Evolutionary conservation across 2,888 invertebrate genomes (phyloP).

Genomic region (Conops quadrifasciatus): DNA sequence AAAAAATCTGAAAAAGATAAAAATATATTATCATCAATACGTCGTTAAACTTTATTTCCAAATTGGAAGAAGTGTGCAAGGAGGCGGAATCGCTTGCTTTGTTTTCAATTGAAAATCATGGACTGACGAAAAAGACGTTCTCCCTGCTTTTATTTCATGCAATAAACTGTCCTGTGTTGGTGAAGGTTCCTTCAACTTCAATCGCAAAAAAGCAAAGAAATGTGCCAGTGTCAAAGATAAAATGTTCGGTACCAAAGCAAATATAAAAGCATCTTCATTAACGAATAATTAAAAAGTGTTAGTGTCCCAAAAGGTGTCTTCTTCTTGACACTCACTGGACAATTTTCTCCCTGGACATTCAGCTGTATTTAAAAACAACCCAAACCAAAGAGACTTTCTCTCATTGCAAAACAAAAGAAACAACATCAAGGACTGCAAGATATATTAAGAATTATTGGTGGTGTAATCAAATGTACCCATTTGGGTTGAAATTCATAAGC

Average conservation of each 20-base stretch:
- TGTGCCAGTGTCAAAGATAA: constrained; percentile 34
- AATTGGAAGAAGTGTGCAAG: constrained; percentile 32
- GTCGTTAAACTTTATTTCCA: constrained; percentile 40
- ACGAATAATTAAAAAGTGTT: constrained; percentile 27
- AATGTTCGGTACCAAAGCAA: too few species aligned
- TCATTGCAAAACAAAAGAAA: not conserved
- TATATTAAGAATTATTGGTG: constrained; percentile 22
- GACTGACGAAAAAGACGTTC: constrained; percentile 37
- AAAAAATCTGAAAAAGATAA: constrained; percentile 20
- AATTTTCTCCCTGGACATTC: constrained; percentile 15
- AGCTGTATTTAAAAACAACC: constrained; percentile 7
- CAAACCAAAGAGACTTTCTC: not conserved
- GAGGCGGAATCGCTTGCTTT: constrained; percentile 31
- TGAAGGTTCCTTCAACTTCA: constrained; percentile 24
- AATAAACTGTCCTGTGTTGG: constrained; percentile 36
- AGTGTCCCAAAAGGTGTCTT: constrained; percentile 20
- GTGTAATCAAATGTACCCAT: not conserved
- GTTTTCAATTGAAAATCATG: constrained; percentile 19
- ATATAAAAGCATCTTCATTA: too few species aligned
- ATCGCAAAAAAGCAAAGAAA: constrained; percentile 15
- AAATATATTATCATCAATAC: constrained; percentile 38
- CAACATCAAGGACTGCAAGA: constrained; percentile 20
- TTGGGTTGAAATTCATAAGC: not conserved
- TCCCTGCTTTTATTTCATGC: constrained; percentile 24
- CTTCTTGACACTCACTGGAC: constrained; percentile 16